Percentiles rank a stretch among this genome's conserved stretches.
phyloP scores from a whole-genome alignment of 2,113 vertebrate species.

The Athene noctua region DNA sequence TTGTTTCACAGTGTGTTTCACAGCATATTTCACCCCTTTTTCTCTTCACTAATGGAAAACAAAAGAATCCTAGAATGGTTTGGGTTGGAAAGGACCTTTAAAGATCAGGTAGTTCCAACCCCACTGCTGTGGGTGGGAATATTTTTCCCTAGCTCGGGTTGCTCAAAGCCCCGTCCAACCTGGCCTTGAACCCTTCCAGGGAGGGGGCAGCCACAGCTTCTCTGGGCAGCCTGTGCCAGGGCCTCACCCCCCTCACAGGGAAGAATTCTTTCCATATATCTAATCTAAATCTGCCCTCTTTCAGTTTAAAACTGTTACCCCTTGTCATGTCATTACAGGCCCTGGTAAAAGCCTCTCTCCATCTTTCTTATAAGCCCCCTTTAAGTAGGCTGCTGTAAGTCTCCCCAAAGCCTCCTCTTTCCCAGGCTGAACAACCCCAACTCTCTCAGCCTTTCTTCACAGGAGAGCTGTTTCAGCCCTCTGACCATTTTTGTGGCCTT shows the following conservation, averaged over 20 bases:
- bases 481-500: fast-evolving
- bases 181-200: no score
- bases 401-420: background rate
- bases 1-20: background rate
- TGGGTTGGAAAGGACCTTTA: background rate
- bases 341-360: background rate
- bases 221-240: background rate
- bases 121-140: background rate
- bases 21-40: background rate
- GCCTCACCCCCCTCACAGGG: fast-evolving
- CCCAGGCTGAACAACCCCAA: background rate
- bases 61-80: background rate
- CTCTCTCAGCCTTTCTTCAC: background rate
- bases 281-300: no score
- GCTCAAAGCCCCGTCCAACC: background rate
- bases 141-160: fast-evolving
- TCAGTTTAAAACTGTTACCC: fast-evolving
- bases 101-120: fast-evolving
- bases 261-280: background rate
- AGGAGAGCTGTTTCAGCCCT: background rate
- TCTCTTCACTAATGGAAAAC: background rate
- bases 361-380: background rate
- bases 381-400: no score
- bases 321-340: fast-evolving
- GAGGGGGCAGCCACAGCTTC: background rate